A percentile compares a stretch with the other conserved stretches of the same genome.
These are phyloP conservation scores for Entomobrya proxima DNA, from an alignment of 2,888 invertebrate genomes.

Conservation along the genomic window DNA sequence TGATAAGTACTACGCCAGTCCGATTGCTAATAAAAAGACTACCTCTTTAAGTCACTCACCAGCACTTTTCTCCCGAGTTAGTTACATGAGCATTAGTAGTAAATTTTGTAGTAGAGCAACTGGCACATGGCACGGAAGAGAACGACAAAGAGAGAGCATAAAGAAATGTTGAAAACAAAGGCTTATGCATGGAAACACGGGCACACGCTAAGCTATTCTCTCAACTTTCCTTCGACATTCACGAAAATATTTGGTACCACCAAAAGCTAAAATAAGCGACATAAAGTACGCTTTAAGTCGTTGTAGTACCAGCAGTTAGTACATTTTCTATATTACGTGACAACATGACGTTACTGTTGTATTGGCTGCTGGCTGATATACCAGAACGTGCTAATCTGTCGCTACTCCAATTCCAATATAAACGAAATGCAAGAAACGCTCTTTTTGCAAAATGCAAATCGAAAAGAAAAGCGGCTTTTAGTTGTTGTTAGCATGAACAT, in stretches of 20 bases:
- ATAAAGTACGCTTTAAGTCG: conserved; percentile 18
- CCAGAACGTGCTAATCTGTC: conserved; percentile 39
- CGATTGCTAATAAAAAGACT: conserved; percentile 16
- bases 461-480: too few relatives aligned
- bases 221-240: background rate
- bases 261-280: conserved; percentile 9
- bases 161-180: conserved; percentile 6
- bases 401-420: background rate
- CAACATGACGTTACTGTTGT: conserved; percentile 36
- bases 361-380: conserved; percentile 1
- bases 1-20: background rate
- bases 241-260: background rate
- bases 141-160: background rate
- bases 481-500: too few relatives aligned
- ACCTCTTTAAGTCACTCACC: conserved; percentile 20
- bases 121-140: conserved; percentile 30
- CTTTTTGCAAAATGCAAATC: conserved; percentile 31
- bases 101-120: conserved; percentile 17
- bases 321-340: conserved; percentile 1
- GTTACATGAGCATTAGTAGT: conserved; percentile 8
- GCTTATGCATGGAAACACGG: too few relatives aligned
- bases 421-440: background rate
- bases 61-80: conserved; percentile 6
- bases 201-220: background rate
- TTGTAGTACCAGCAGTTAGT: background rate